A percentile compares a stretch with the other conserved stretches of the same genome.
Conservation (phyloP, 2,888 invertebrate species). For the Leptopterna dolabrata region DNA sequence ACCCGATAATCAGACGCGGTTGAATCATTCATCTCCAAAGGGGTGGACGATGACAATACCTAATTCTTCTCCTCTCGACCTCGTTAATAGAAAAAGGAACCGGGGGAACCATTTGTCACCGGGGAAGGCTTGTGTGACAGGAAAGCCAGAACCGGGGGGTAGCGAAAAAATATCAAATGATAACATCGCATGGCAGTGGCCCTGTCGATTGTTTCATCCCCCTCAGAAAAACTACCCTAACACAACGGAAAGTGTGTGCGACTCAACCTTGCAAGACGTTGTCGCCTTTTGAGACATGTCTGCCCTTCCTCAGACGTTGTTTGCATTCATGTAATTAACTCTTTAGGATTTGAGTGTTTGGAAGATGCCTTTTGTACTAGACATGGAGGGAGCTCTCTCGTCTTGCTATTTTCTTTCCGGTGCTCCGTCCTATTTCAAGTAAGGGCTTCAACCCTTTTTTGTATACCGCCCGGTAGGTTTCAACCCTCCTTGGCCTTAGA, state of each 20-base stretch:
- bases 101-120: conserved; percentile 31
- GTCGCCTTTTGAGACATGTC: conserved; percentile 17
- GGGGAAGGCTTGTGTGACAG: conserved; percentile 31
- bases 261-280: conserved; percentile 30
- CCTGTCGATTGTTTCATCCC: conserved; percentile 31
- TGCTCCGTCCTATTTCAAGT: not conserved
- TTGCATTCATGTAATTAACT: conserved; percentile 51
- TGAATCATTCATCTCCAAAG: conserved; percentile 19
- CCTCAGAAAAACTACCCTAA: conserved; percentile 16
- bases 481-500: not conserved
- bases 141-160: not conserved
- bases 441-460: conserved; percentile 9
- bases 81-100: conserved; percentile 26
- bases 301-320: conserved; percentile 29
- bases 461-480: not conserved
- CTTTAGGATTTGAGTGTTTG: conserved; percentile 51
- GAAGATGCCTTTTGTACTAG: conserved; percentile 39
- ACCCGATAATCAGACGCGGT: not conserved
- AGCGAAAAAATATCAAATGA: conserved; percentile 37
- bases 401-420: not conserved
- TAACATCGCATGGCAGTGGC: conserved; percentile 23
- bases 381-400: not conserved
- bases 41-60: conserved; percentile 11
- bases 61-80: conserved; percentile 35
- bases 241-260: conserved; percentile 20